Conservation (phyloP, 2,113 vertebrate species). For the Poicephalus gulielmi region DNA sequence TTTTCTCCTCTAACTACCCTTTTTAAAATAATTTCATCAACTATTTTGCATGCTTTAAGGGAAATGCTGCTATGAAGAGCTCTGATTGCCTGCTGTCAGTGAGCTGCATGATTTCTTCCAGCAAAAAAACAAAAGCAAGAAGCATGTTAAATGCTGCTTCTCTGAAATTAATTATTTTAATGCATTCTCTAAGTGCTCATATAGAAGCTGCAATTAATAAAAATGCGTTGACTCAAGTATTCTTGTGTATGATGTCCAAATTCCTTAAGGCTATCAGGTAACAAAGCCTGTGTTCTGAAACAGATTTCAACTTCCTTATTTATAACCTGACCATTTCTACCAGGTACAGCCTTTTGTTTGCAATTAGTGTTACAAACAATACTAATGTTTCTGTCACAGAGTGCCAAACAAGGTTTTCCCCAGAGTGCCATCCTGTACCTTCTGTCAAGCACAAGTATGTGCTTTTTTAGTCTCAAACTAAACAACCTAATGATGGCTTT, state of each 20-base stretch:
- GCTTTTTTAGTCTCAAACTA: no score
- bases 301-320: not conserved
- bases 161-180: not conserved
- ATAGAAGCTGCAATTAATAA: not conserved
- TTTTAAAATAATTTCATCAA: not conserved
- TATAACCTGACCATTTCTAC: not conserved
- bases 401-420: not conserved
- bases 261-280: not conserved
- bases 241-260: not conserved
- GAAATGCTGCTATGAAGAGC: not conserved
- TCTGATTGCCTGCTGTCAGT: not conserved
- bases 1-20: not conserved
- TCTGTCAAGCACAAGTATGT: rapidly evolving
- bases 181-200: not conserved
- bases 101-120: not conserved
- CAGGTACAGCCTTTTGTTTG: not conserved
- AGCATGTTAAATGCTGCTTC: not conserved
- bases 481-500: not conserved
- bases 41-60: not conserved
- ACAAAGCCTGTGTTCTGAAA: not conserved
- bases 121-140: not conserved
- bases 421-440: no score
- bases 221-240: not conserved
- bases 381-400: not conserved
- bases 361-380: not conserved